Conservation (phyloP, 2,797 vertebrate species). For the Bufotes viridis region DNA sequence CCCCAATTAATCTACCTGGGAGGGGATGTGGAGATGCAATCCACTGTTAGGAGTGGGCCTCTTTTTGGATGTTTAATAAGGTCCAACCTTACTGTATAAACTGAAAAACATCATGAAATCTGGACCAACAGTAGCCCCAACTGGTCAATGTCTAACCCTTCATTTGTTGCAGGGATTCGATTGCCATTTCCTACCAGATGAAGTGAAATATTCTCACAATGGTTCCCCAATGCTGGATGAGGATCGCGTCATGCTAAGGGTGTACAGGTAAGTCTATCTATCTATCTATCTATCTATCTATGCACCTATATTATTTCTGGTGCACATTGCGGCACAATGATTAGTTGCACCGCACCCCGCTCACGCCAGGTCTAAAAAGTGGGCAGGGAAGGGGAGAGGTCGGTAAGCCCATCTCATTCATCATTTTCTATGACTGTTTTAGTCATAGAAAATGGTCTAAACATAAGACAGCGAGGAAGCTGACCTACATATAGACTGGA, state of each 20-base stretch:
- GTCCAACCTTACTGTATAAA: neutral
- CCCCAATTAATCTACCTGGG: neutral
- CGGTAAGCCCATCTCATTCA: too few species aligned
- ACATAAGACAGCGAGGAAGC: too few species aligned
- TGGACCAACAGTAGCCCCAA: neutral
- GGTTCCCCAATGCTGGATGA: slow-evolving; percentile 75
- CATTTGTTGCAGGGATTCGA: slow-evolving; percentile 75
- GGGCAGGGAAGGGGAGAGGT: too few species aligned
- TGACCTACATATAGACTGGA: too few species aligned
- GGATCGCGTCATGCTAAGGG: slow-evolving; percentile 72
- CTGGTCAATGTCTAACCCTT: neutral
- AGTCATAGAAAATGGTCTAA: too few species aligned
- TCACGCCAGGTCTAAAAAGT: too few species aligned
- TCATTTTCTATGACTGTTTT: too few species aligned
- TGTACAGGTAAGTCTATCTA: slow-evolving; percentile 71
- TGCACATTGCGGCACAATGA: too few species aligned
- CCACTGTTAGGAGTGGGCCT: neutral
- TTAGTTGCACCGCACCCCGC: too few species aligned
- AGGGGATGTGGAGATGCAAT: neutral
- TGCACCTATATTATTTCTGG: too few species aligned
- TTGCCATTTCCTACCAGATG: slow-evolving; percentile 74
- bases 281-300: neutral
- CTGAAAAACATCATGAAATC: neutral
- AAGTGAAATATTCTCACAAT: slow-evolving; percentile 74
- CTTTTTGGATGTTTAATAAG: neutral